Base-by-base conservation (phyloP, 2,888 invertebrate genomes). In the Xestia rhomboidea region DNA sequence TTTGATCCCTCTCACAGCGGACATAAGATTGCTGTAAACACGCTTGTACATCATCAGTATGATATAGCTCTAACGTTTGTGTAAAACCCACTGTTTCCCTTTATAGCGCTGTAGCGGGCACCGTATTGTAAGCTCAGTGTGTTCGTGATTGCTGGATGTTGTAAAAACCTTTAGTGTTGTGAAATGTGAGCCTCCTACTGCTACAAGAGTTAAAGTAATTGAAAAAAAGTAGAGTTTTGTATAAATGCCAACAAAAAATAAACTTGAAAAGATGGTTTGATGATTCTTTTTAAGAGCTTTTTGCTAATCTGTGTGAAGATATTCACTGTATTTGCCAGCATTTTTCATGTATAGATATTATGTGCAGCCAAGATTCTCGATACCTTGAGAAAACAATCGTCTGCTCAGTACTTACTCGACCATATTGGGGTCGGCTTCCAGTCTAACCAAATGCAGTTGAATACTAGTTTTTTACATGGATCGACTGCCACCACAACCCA, bases 121-220 rank as follows among this genome's bases (percentile, higher is more conserved):
- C 77, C 38, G 74, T 84, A 77, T 62, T 49, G 62, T 81, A 81
- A 72, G 80, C 77, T 84, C 84, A 60, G 69, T 83, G 84, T 84
- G 83, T 68, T 72, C 24, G 84, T 84, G 77, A 64, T 76, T 27
- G 76, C 75, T 84, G 74, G 38, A 68, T 84, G 85, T 85, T 77
- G 79, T 84, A 57, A 69, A 66, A 73, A 73, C 73, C 78, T 68
- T 81, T 78, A 84, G 78, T 84, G 72, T 84, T 76, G 85, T 85
- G 73, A 75, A 68, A 63, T 79, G 84, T 82, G 82, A 84, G 77
- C 84, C 81, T 84, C n/a, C 27, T 41, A 51, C 30, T 67, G 70
- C 15, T 62, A 54, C n/a, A n/a, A 1, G 49, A 73, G 73, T 68
- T 81, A 57, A 72, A 44, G 63, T 81, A 67, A 77, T 73, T 68